phyloP scores from a whole-genome alignment of 2,888 invertebrate species.

The Stenodema calcarata region DNA sequence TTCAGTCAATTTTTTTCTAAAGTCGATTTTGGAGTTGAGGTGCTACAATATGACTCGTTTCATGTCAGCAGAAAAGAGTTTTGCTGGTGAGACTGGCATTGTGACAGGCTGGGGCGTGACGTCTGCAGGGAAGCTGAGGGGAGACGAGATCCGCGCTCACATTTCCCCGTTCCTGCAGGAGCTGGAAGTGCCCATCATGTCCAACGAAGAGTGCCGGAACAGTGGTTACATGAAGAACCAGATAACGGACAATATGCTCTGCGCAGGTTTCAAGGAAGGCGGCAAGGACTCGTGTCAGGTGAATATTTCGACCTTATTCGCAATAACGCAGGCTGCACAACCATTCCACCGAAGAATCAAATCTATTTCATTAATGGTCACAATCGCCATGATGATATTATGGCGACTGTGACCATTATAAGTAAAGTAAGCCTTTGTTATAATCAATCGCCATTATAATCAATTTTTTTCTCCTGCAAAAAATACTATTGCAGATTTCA shows the following conservation, averaged over 20 bases:
- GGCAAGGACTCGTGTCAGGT: slow-evolving; percentile 79
- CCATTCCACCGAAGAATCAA: neutral
- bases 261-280: slow-evolving; percentile 77
- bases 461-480: too few relatives aligned
- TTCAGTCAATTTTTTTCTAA: too few relatives aligned
- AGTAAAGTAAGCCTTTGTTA: too few relatives aligned
- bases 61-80: slow-evolving; percentile 56
- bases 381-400: too few relatives aligned
- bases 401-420: too few relatives aligned
- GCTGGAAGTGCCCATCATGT: slow-evolving; percentile 76
- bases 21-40: too few relatives aligned
- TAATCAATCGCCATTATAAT: too few relatives aligned
- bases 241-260: slow-evolving; percentile 81
- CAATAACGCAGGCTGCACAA: neutral
- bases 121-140: slow-evolving; percentile 58
- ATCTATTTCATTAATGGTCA: neutral
- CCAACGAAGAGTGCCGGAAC: slow-evolving; percentile 71
- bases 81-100: slow-evolving; percentile 57
- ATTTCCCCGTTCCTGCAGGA: slow-evolving; percentile 71
- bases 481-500: too few relatives aligned
- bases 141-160: slow-evolving; percentile 58
- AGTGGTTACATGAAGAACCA: slow-evolving; percentile 71
- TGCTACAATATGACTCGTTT: neutral
- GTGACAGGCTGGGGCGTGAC: slow-evolving; percentile 59
- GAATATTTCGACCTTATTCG: slow-evolving; percentile 39